Conservation (phyloP, 2,113 vertebrate species). For the Aphelocoma coerulescens region DNA sequence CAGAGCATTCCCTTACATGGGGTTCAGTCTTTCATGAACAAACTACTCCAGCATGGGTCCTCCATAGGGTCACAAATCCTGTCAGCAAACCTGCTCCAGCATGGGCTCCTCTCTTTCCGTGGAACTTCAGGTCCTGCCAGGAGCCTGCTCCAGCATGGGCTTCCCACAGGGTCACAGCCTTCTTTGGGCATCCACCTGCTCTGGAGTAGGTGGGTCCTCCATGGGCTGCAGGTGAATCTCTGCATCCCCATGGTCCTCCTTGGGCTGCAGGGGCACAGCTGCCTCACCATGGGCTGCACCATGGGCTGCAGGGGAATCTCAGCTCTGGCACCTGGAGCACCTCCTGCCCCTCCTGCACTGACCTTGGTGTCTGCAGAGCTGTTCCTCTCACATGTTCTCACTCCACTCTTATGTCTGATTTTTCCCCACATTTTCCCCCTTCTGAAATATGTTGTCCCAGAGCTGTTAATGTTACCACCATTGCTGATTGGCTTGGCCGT, state of each 20-base stretch:
- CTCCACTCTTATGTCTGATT: too few species aligned
- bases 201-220: fast-evolving
- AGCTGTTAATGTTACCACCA: background rate
- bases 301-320: background rate
- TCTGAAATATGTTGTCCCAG: background rate
- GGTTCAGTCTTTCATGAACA: background rate
- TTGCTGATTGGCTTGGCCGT: fast-evolving
- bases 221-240: fast-evolving
- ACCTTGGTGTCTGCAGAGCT: background rate
- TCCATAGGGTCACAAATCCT: background rate
- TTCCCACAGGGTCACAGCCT: background rate
- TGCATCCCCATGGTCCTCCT: background rate
- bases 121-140: background rate
- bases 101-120: background rate
- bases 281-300: background rate
- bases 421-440: fast-evolving
- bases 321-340: fast-evolving
- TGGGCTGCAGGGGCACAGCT: background rate
- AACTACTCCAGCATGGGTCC: background rate
- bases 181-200: background rate
- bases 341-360: background rate
- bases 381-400: background rate
- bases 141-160: background rate
- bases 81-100: background rate
- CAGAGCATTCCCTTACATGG: fast-evolving